phyloP scores from a whole-genome alignment of 2,888 invertebrate genomes.

The Tromatobia lineatoria region DNA sequence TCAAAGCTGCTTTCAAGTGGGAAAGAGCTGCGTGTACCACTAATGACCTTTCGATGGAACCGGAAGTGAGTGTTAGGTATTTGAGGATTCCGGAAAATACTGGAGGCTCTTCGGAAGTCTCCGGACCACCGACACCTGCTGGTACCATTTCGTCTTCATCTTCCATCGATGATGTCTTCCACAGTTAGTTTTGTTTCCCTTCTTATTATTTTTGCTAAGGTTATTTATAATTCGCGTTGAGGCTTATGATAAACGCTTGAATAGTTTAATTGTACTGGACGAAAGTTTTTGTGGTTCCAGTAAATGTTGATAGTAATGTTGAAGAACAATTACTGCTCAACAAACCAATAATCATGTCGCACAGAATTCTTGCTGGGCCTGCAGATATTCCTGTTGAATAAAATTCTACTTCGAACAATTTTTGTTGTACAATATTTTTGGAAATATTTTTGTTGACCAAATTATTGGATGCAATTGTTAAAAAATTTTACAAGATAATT shows the following conservation, averaged over 20 bases:
- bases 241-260: neutral
- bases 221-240: neutral
- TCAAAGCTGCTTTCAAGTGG: slow-evolving; percentile 96
- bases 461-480: too few relatives aligned
- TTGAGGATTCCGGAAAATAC: slow-evolving; percentile 71
- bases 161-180: slow-evolving; percentile 89
- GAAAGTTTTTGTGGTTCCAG: too few relatives aligned
- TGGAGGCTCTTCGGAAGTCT: slow-evolving; percentile 84
- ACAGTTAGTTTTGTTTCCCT: slow-evolving; percentile 60
- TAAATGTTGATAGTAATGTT: too few relatives aligned
- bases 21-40: slow-evolving; percentile 88
- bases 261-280: too few relatives aligned
- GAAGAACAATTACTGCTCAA: too few relatives aligned
- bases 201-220: neutral
- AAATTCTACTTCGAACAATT: too few relatives aligned
- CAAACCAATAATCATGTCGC: too few relatives aligned
- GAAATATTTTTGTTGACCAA: too few relatives aligned
- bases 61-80: slow-evolving; percentile 59
- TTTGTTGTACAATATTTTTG: too few relatives aligned
- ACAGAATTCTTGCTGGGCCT: too few relatives aligned
- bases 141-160: slow-evolving; percentile 91
- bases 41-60: slow-evolving; percentile 41
- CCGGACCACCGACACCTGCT: slow-evolving; percentile 87
- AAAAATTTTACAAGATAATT: too few relatives aligned
- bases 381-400: too few relatives aligned